phyloP scores from a whole-genome alignment of 1,140 invertebrate species.

The Drosophila busckii region DNA sequence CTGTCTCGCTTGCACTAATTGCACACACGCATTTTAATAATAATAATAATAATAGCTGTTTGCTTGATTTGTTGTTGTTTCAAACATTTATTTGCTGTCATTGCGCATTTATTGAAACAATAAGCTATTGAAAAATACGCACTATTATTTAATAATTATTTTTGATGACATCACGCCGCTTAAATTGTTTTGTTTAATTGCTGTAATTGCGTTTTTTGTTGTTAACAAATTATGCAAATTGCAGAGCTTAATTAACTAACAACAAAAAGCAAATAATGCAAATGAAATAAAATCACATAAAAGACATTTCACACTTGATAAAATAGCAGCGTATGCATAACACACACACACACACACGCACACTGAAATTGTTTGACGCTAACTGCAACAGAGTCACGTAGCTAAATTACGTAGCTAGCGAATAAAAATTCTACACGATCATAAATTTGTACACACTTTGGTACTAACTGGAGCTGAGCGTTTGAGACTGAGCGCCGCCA shows the following conservation, averaged over 20 bases:
- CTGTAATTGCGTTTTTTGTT: constrained; percentile 5
- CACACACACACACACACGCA: constrained; percentile 1
- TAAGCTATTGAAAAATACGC: constrained; percentile 1
- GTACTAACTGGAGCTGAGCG: too few relatives aligned
- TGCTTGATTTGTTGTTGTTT: too few relatives aligned
- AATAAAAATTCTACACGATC: too few relatives aligned
- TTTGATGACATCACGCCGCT: constrained; percentile 44
- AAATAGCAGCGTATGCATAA: constrained; percentile 24
- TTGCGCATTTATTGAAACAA: constrained; percentile 18
- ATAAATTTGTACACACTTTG: too few relatives aligned
- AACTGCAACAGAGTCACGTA: too few relatives aligned
- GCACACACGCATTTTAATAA: too few relatives aligned
- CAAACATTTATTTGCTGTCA: constrained; percentile 57
- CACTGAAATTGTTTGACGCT: background rate
- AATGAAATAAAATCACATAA: constrained; percentile 58
- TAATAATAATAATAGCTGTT: too few relatives aligned
- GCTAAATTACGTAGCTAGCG: too few relatives aligned
- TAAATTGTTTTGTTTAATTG: too few relatives aligned
- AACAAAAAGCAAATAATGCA: constrained; percentile 5
- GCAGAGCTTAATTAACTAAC: constrained; percentile 21
- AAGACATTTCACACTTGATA: constrained; percentile 53
- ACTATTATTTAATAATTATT: constrained; percentile 8
- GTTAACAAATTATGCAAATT: constrained; percentile 52
- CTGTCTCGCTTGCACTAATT: constrained; percentile 24
- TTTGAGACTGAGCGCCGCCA: too few relatives aligned